These are phyloP conservation scores for Liasis olivaceus DNA, from an alignment of 2,797 vertebrate genomes.

Conservation along the genomic window DNA sequence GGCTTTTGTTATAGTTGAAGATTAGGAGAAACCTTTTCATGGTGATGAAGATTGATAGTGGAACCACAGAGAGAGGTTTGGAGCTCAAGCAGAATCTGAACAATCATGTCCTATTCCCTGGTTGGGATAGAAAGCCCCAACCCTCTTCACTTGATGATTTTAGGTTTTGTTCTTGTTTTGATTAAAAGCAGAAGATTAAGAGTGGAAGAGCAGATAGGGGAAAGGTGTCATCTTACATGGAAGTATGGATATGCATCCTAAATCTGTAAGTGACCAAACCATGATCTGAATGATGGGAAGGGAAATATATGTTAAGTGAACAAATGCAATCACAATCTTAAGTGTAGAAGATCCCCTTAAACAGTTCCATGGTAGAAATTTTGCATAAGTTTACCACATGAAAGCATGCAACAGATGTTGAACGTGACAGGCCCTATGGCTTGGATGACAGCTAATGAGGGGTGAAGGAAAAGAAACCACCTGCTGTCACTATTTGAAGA, in stretches of 20 bases:
- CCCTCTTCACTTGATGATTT: not conserved
- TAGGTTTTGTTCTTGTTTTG: not conserved
- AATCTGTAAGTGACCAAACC: not conserved
- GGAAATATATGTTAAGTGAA: not conserved
- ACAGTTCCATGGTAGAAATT: not conserved
- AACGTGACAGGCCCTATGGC: not conserved
- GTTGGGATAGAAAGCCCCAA: not conserved
- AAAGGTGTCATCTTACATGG: not conserved
- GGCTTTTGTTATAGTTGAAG: not conserved
- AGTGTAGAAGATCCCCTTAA: not conserved
- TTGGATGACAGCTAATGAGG: not conserved
- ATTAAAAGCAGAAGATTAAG: not conserved
- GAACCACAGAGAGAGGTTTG: not conserved
- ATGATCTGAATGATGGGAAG: not conserved
- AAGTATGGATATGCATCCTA: not conserved
- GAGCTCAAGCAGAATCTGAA: not conserved
- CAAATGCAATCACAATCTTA: not conserved
- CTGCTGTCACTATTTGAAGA: not conserved
- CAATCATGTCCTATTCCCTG: not conserved
- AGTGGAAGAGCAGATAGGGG: not conserved
- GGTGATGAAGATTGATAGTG: not conserved
- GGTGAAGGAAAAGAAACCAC: not conserved
- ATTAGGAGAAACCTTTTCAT: not conserved
- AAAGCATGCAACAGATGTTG: not conserved
- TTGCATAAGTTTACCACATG: not conserved